These are phyloP conservation scores for Helicorthomorpha holstii DNA, from an alignment of 1,140 invertebrate species.

Conservation along the genomic window DNA sequence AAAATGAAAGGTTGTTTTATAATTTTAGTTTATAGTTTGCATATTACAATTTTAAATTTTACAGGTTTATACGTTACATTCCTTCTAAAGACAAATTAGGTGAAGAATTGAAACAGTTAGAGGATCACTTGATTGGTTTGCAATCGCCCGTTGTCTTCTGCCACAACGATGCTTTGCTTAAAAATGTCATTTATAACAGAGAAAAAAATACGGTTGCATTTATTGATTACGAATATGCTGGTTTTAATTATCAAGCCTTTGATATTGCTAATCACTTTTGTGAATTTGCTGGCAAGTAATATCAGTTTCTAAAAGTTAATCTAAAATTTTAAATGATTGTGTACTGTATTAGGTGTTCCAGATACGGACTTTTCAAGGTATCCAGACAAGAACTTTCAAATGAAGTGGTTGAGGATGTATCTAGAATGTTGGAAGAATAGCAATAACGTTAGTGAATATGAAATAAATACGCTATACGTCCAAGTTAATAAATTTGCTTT, in stretches of 20 bases:
- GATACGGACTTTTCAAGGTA: conserved; percentile 35
- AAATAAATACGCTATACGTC: conserved; percentile 49
- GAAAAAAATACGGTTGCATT: conserved; percentile 56
- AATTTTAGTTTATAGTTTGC: conserved; percentile 1
- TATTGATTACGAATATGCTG: conserved; percentile 96
- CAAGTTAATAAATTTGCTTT: conserved; percentile 65
- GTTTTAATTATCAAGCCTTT: conserved; percentile 82
- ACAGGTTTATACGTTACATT: conserved; percentile 49
- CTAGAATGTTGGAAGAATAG: conserved; percentile 29
- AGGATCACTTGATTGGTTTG: conserved; percentile 40
- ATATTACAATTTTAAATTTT: conserved; percentile 19
- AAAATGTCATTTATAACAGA: conserved; percentile 75
- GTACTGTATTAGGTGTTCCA: conserved; percentile 40
- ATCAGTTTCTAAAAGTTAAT: no score
- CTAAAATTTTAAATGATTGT: conserved; percentile 8
- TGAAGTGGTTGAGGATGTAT: conserved; percentile 62
- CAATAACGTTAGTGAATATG: conserved; percentile 26
- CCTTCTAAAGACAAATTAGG: conserved; percentile 43
- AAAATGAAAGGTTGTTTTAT: conserved; percentile 8
- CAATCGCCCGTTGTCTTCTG: conserved; percentile 78
- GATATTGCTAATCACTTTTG: conserved; percentile 98
- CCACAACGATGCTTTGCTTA: conserved; percentile 92
- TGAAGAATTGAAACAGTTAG: conserved; percentile 48
- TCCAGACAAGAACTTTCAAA: conserved; percentile 60
- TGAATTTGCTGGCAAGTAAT: conserved; percentile 74